Evolutionary conservation across 2,888 invertebrate genomes (phyloP), one percentile per base, ranked within the genome.

Genomic region (Clusia tigrina): DNA sequence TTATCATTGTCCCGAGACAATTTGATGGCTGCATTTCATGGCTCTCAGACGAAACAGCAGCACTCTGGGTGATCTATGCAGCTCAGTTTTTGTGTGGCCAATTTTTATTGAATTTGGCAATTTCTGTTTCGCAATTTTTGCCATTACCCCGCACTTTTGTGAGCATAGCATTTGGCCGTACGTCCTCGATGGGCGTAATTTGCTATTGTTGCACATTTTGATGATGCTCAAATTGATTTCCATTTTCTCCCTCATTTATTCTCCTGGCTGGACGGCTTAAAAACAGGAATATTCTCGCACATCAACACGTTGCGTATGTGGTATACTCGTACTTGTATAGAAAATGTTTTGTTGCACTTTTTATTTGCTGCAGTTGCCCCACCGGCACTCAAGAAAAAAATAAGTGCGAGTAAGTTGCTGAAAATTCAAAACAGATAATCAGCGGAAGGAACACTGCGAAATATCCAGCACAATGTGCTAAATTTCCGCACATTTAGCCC

Each of bases 1-100:
- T 58, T 54, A 62, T 62, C 64, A 69, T 67, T 63, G 66, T 65
- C 66, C 64, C 64, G 63, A 64, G 67, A 63, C 64, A 9, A n/a
- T 32, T 12, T 6, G 32, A 32, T 32, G 12, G 6, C 6, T 32
- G 6, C 32, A 12, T 12, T 32, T 32, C 32, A 9, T 32, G 12
- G 32, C 32, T 32, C 12, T 32, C 6, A 32, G 32, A 12, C 12
- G 12, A 12, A 6, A 32, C 6, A 32, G 6, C 32, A 32, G 32
- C 32, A 32, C n/a, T 5, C n/a, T 42, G 42, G 9, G n/a, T 32
- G 12, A 42, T 42, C n/a, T 42, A 3, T 42, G 6, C 32, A 9
- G 32, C n/a, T n/a, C n/a, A n/a, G n/a, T n/a, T n/a, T n/a, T n/a
- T n/a, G n/a, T n/a, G n/a, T n/a, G n/a, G n/a, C n/a, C n/a, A n/a